These are phyloP conservation scores for Nineta flava DNA, from an alignment of 2,888 invertebrate genomes.

Conservation along the genomic window DNA sequence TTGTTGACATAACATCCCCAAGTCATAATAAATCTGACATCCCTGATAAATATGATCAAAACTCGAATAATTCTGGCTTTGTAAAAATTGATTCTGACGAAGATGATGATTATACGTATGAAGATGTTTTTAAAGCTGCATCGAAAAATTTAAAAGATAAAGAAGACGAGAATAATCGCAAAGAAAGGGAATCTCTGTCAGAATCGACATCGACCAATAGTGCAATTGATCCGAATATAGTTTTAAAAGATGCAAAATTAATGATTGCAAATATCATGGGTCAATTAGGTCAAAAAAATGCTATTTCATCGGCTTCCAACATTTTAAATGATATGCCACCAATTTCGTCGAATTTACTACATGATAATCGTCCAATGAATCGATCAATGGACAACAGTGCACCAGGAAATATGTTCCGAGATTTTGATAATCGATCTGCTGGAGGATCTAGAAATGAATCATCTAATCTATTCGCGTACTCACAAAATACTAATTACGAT, in stretches of 20 bases:
- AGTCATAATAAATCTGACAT: neutral
- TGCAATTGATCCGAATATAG: constrained; percentile 25
- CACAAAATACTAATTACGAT: neutral
- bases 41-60: too few relatives aligned
- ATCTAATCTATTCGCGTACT: neutral
- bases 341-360: too few relatives aligned
- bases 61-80: constrained; percentile 19
- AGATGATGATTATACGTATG: constrained; percentile 68
- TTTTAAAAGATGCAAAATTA: constrained; percentile 39
- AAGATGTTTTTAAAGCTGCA: constrained; percentile 65
- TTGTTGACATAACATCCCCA: constrained; percentile 19
- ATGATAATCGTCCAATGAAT: too few relatives aligned
- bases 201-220: constrained; percentile 18
- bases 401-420: too few relatives aligned
- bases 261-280: constrained; percentile 48
- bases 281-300: constrained; percentile 15
- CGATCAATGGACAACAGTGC: too few relatives aligned
- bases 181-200: constrained; percentile 24
- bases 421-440: neutral
- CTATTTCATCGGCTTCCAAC: constrained; percentile 7
- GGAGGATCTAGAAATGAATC: too few relatives aligned
- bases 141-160: constrained; percentile 54
- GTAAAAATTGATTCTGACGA: constrained; percentile 44
- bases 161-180: constrained; percentile 38
- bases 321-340: constrained; percentile 1